phyloP scores from a whole-genome alignment of 2,888 invertebrate genomes.

The Eustalomyia histrio region DNA sequence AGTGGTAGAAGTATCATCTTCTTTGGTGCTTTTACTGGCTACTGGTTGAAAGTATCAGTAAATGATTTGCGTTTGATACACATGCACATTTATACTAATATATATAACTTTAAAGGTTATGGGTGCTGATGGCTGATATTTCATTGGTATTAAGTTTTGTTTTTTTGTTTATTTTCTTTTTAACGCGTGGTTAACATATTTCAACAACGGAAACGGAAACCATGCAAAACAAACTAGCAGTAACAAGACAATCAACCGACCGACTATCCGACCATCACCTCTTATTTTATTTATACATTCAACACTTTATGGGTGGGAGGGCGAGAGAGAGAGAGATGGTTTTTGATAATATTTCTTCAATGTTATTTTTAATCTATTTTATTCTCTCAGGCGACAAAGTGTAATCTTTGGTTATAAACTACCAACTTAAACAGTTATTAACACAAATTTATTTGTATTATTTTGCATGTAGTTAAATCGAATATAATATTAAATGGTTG shows the following conservation, averaged over 20 bases:
- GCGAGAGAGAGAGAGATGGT: background rate
- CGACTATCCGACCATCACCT: conserved; percentile 31
- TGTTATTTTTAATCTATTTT: conserved; percentile 61
- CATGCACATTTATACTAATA: conserved; percentile 50
- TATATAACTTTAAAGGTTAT: conserved; percentile 38
- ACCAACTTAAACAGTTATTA: conserved; percentile 64
- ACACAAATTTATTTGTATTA: conserved; percentile 62
- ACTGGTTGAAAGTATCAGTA: conserved; percentile 16
- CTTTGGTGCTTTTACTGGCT: conserved; percentile 1
- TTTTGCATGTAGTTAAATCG: conserved; percentile 40
- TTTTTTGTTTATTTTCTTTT: conserved; percentile 4
- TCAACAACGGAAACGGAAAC: conserved; percentile 60
- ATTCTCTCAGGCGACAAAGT: conserved; percentile 59
- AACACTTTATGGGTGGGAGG: background rate
- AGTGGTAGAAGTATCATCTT: conserved; percentile 20
- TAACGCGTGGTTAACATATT: conserved; percentile 56
- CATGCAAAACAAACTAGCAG: conserved; percentile 47
- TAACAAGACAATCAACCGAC: conserved; percentile 16
- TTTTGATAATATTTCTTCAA: conserved; percentile 52
- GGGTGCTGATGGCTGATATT: conserved; percentile 56
- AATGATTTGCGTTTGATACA: conserved; percentile 62
- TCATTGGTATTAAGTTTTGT: conserved; percentile 48
- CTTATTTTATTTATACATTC: conserved; percentile 15
- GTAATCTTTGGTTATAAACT: conserved; percentile 61
- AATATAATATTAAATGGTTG: background rate